A percentile compares a stretch with the other conserved stretches of the same genome.
Evolutionary conservation across 2,888 invertebrate species (phyloP).

Genomic region (Ectropis crepuscularia): DNA sequence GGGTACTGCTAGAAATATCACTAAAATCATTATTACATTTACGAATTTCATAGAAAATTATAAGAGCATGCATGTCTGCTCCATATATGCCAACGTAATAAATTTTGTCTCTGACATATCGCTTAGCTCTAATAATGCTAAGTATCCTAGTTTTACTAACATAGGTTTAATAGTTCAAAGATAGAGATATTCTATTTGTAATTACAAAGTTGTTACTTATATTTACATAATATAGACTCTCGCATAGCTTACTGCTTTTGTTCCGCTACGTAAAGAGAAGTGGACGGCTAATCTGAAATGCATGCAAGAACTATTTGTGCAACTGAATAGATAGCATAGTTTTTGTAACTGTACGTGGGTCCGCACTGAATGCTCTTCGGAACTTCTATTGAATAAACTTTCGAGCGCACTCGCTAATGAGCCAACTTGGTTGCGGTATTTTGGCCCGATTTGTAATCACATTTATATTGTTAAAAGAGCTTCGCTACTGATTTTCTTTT

Average conservation of each 20-base stretch:
- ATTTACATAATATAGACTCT: background rate
- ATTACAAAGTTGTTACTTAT: background rate
- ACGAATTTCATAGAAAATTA: too few species aligned
- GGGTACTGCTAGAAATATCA: too few species aligned
- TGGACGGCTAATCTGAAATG: slow-evolving; percentile 59
- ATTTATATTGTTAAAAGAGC: background rate
- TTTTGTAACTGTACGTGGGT: slow-evolving; percentile 43
- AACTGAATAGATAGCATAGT: slow-evolving; percentile 55
- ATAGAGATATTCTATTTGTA: too few species aligned
- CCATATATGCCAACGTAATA: too few species aligned
- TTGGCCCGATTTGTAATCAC: slow-evolving; percentile 2
- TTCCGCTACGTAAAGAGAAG: slow-evolving; percentile 41
- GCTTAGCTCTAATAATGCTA: too few species aligned
- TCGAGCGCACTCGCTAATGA: slow-evolving; percentile 25
- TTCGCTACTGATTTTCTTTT: background rate
- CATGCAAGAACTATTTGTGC: slow-evolving; percentile 64
- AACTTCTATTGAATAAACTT: slow-evolving; percentile 31
- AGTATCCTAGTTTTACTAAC: too few species aligned
- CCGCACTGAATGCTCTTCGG: slow-evolving; percentile 23
- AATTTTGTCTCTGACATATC: too few species aligned
- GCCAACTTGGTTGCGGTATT: slow-evolving; percentile 15
- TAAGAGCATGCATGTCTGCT: too few species aligned
- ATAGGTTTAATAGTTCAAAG: too few species aligned
- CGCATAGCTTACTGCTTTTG: slow-evolving; percentile 2
- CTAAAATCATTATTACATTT: too few species aligned